Base-by-base conservation (phyloP, 64 coral and sea anemone genomes). In the Actinia tenebrosa region DNA sequence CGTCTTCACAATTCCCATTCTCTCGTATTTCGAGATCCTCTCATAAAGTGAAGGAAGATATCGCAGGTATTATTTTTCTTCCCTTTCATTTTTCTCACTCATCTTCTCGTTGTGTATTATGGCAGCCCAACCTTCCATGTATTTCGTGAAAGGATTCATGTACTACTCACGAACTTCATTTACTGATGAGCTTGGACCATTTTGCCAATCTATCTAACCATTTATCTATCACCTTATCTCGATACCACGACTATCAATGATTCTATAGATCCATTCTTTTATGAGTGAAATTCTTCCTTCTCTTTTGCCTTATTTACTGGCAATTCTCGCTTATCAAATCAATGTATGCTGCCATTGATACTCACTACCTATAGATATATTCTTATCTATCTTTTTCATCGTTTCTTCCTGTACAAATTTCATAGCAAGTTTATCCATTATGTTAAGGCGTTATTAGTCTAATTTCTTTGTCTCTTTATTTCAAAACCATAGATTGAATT, bases 321-420 rank as follows among this genome's bases (percentile, higher is more conserved):
- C 26, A 75, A 75, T 75, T 75, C 69, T 27, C 69, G 25, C n/a
- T 75, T 75, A 75, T 75, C 69, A 75, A 30, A 42, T 42, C 69
- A 43, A 3, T 75, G 8, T 20, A 8, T 69, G n/a, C 64, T 23
- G 7, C n/a, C 25, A 66, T 19, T 23, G 22, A 66, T 19, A 66
- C 63, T 58, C 63, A 42, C 27, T 1, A 10, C 25, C 26, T 75
- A 9, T 75, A 37, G 30, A 37, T 37, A 42, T 42, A 42, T 75
- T 75, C 69, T 75, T 75, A 30, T 37, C 69, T 30, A 14, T 30
- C 26, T 13, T 9, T 75, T 42, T 42, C 69, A 42, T 66, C n/a
- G 10, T 75, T 42, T 66, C 63, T 66, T 66, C 16, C 19, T 66
- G 20, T 8, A 0, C n/a, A 42, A 75, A 75, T 75, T 27, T 75